A percentile compares a stretch with the other conserved stretches of the same genome.
Conservation (phyloP, 1,140 invertebrate genomes). For the Cecropterus lyciades region DNA sequence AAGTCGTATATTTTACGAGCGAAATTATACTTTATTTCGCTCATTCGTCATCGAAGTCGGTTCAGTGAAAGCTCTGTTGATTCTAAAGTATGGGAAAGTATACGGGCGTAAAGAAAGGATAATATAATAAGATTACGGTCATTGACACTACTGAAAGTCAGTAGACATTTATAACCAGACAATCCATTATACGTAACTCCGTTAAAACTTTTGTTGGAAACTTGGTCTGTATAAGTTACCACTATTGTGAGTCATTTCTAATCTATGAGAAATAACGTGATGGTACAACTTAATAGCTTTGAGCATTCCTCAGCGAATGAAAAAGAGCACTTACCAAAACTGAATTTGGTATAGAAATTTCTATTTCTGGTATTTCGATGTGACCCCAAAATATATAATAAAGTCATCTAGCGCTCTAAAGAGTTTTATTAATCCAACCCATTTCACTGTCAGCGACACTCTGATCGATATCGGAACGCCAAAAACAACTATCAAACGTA, state of each 20-base stretch:
- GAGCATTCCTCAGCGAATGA: neutral
- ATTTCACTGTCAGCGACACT: slow-evolving; percentile 80
- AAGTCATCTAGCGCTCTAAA: slow-evolving; percentile 41
- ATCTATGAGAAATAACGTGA: neutral
- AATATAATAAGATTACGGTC: slow-evolving; percentile 1
- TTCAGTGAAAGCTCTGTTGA: slow-evolving; percentile 34
- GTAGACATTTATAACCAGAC: neutral
- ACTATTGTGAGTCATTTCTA: neutral
- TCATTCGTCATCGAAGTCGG: slow-evolving; percentile 34
- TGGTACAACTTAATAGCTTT: neutral
- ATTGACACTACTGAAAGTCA: slow-evolving; percentile 8
- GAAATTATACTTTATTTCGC: slow-evolving; percentile 66
- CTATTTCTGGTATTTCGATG: neutral
- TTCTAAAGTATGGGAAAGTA: slow-evolving; percentile 33
- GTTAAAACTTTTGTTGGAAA: neutral
- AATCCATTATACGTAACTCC: slow-evolving; percentile 1
- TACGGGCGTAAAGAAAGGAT: slow-evolving; percentile 5
- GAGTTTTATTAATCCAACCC: slow-evolving; percentile 81
- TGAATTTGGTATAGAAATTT: neutral
- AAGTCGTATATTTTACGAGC: slow-evolving; percentile 71
- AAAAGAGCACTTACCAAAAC: neutral
- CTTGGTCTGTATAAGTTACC: neutral
- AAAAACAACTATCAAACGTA: slow-evolving; percentile 62
- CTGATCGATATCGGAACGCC: slow-evolving; percentile 64
- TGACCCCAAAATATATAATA: slow-evolving; percentile 24